A percentile compares a stretch with the other conserved stretches of the same genome.
These are phyloP conservation scores for Anhinga rufa DNA, from an alignment of 2,113 vertebrate genomes.

Conservation along the genomic window DNA sequence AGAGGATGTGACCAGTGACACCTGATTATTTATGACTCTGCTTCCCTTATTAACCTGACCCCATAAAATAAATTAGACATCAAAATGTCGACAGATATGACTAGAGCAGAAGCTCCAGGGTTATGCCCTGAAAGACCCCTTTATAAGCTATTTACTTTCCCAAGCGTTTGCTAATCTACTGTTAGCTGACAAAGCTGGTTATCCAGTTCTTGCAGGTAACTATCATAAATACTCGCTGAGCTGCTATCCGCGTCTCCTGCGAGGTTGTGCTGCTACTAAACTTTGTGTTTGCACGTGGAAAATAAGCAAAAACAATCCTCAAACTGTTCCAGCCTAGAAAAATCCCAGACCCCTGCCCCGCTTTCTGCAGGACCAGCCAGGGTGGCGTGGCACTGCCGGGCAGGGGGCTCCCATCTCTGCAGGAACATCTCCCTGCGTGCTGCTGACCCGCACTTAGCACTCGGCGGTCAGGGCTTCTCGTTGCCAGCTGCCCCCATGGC, in stretches of 20 bases:
- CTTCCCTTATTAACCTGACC: not conserved
- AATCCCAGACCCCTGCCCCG: not conserved
- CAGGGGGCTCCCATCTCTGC: not conserved
- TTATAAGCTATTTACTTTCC: not conserved
- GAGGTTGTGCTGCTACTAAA: not conserved
- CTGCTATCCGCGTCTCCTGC: not conserved
- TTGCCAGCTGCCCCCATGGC: not conserved
- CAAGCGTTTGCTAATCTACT: not conserved
- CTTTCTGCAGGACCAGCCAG: not conserved
- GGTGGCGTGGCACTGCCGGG: rapidly evolving
- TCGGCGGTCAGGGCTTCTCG: not conserved
- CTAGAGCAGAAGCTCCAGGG: not conserved
- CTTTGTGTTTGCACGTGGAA: not conserved
- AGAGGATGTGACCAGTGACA: not conserved
- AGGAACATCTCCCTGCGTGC: rapidly evolving
- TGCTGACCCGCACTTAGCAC: not conserved
- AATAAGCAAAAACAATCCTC: not conserved
- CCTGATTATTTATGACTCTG: not conserved
- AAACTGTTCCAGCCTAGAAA: not conserved
- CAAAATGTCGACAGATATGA: not conserved
- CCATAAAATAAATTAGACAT: not conserved
- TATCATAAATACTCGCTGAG: not conserved
- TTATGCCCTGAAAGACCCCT: not conserved
- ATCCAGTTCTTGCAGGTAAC: not conserved
- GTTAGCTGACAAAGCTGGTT: not conserved